Evolutionary conservation across 2,888 invertebrate species (phyloP), one percentile per base, ranked within the genome.

Genomic region (Shargacucullia verbasci): DNA sequence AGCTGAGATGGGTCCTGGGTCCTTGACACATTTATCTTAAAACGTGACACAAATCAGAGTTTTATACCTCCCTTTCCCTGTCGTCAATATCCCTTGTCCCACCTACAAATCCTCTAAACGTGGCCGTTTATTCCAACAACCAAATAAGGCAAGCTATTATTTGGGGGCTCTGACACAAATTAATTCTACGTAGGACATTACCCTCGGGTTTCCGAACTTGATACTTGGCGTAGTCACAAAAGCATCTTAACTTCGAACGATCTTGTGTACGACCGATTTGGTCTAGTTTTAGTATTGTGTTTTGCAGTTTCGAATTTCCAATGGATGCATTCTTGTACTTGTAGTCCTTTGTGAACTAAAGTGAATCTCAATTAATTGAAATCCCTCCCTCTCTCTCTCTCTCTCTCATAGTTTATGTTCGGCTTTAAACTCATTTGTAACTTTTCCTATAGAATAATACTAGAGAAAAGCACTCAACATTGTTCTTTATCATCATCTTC

Each of bases 11-110:
- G 20, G 20, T 20, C 20, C 20, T 20, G 20, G 20, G 20, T 20
- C 20, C n/a, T 20, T 3, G 20, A 20, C 20, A 20, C 20, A 20
- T 20, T 20, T 20, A 74, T 64, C 43, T 27, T 20, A 14, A 40
- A 64, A 46, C 20, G 33, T 31, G 49, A 70, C 64, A 67, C 44
- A 70, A 70, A 74, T 74, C 65, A 59, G 43, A 59, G 29, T 49
- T 73, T 44, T 56, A 70, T 64, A 12, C 70, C 70, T 56, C 59
- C 75, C 64, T 38, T 74, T 59, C 31, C 39, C 47, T 74, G 74
- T 73, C 65, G 59, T 70, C 70, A 74, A 70, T 73, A 74, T 63
- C 49, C 56, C 47, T 56, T 54, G 46, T 48, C 25, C 44, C 43
- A 38, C 44, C 40, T 55, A 73, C 50, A 69, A 57, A 54, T 48